Evolutionary conservation across 23 tunicate genomes (phyloP).

Genomic region (Corella eumyota): DNA sequence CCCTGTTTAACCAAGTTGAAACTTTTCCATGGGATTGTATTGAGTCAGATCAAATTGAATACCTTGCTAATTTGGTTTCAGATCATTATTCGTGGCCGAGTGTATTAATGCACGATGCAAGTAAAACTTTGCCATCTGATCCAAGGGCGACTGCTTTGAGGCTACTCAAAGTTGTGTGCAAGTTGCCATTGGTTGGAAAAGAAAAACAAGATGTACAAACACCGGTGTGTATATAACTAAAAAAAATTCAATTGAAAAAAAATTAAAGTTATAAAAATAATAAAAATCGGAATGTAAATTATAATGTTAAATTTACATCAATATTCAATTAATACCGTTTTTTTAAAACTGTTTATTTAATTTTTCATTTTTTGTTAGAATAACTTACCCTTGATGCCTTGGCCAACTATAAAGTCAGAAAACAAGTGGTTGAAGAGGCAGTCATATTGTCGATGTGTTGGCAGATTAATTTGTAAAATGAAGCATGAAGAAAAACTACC

Average conservation of each 20-base stretch:
- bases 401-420: neutral
- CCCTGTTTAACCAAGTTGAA: constrained; percentile 13
- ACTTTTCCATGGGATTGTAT: constrained; percentile 48
- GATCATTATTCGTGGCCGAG: constrained; percentile 58
- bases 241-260: too few relatives aligned
- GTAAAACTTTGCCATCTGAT: constrained; percentile 12
- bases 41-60: constrained; percentile 42
- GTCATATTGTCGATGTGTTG: constrained; percentile 45
- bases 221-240: too few relatives aligned
- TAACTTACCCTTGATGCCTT: too few relatives aligned
- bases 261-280: too few relatives aligned
- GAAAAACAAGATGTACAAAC: constrained; percentile 11
- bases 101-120: constrained; percentile 4
- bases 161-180: constrained; percentile 50
- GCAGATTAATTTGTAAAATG: constrained; percentile 34
- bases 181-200: constrained; percentile 40
- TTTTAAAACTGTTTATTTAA: too few relatives aligned
- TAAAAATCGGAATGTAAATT: too few relatives aligned
- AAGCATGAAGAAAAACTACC: constrained; percentile 12
- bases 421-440: constrained; percentile 20
- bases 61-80: constrained; percentile 35
- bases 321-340: too few relatives aligned
- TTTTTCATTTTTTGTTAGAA: too few relatives aligned
- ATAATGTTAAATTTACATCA: too few relatives aligned
- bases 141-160: constrained; percentile 27